Evolutionary conservation across 2,113 vertebrate species (phyloP), one percentile per base, ranked within the genome.

Genomic region (Ictidomys tridecemlineatus): DNA sequence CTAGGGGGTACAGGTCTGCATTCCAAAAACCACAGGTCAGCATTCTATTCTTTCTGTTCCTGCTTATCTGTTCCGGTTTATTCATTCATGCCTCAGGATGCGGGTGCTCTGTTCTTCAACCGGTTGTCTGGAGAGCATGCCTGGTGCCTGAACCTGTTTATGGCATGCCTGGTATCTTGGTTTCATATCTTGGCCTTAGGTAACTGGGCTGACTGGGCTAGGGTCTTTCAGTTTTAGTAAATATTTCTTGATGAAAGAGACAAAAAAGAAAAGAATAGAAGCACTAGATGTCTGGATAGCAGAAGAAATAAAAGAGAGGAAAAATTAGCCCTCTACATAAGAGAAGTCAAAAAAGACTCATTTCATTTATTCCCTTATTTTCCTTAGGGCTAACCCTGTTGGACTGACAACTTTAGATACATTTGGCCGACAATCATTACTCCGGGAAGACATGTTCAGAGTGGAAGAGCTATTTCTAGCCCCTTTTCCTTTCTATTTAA

Each of bases 291-390:
- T 28, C 56, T 84, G 22, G 18, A 88, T 9, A 85, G 65, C 32
- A 87, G 8, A 83, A 73, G 67, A 70, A 18, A 76, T 39, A 63
- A 94, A 51, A 78, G 18, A 8, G 32, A 28, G n/a, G 4, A 32
- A 84, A 91, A 90, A 24, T 45, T 24, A 70, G 53, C 17, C 91
- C 17, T 95, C 14, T 72, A 51, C 45, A 20, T 53, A 86, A 74
- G 91, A 67, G 17, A 67, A 72, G 32, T 76, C 39, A 90, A 34
- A 42, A 93, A 89, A 28, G 7, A 9, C 11, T 95, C 61, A 34
- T 30, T 93, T 78, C 79, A 79, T 67, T 82, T 92, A 82, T 61
- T 89, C 30, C 26, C 45, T 58, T 51, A 92, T 51, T 92, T 95
- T 94, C n/a, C 69, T 94, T 37, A 76, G n/a, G 20, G 4, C 10